These are phyloP conservation scores for Mus spretus DNA, from an alignment of 2,797 vertebrate genomes.

Conservation along the genomic window DNA sequence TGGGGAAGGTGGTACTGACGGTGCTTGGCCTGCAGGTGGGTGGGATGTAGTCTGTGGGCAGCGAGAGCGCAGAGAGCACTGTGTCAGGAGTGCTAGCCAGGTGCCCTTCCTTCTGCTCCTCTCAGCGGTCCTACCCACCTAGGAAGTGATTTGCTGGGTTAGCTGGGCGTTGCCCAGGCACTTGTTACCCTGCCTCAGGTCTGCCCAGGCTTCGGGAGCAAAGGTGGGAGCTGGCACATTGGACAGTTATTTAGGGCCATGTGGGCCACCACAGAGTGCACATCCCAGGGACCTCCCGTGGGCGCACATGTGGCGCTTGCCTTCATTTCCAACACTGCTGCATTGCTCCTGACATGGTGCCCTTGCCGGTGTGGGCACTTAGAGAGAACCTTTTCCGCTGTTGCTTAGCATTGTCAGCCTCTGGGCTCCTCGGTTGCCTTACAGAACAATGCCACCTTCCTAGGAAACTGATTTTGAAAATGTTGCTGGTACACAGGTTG, in stretches of 20 bases:
- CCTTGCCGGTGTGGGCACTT: background rate
- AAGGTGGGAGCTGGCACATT: background rate
- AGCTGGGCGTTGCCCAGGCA: background rate
- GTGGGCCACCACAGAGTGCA: background rate
- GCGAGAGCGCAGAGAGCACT: background rate
- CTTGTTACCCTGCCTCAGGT: background rate
- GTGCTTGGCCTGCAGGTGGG: background rate
- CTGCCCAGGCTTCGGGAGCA: background rate
- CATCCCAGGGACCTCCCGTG: background rate
- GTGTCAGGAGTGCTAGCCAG: background rate
- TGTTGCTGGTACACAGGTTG: background rate
- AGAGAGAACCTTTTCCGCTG: background rate
- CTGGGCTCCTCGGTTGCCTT: background rate
- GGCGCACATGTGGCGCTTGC: background rate
- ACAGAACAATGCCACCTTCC: background rate
- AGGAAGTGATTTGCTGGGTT: background rate
- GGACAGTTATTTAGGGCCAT: conserved; percentile 36
- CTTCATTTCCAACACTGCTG: conserved; percentile 51
- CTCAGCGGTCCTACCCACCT: background rate
- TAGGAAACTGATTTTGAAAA: conserved; percentile 34
- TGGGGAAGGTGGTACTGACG: background rate
- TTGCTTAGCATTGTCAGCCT: conserved; percentile 13
- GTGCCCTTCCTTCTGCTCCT: background rate
- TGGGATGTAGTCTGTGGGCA: background rate
- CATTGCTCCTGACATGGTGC: conserved; percentile 35